A percentile compares a stretch with the other conserved stretches of the same genome.
phyloP scores from a whole-genome alignment of 2,113 vertebrate species.

The Megaceryle torquata region DNA sequence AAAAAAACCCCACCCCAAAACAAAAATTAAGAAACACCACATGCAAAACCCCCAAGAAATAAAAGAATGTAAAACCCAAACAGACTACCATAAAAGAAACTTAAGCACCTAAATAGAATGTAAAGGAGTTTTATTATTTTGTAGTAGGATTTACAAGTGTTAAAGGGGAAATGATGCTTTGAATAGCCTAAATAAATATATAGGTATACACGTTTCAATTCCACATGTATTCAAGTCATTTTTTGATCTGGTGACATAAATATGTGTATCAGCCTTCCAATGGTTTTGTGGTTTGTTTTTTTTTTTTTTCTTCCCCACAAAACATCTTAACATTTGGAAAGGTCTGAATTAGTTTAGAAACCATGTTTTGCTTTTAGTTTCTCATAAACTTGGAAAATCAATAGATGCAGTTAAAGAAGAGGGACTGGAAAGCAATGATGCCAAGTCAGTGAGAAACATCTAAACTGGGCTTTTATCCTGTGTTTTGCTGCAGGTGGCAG shows the following conservation, averaged over 20 bases:
- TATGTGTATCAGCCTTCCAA: rapidly evolving
- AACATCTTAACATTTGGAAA: neutral
- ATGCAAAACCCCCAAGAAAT: rapidly evolving
- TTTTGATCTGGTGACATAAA: neutral
- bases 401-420: neutral
- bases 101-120: neutral
- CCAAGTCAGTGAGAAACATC: neutral
- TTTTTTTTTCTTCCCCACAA: neutral
- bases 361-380: neutral
- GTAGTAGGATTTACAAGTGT: neutral
- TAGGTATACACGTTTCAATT: neutral
- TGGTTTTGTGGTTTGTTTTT: no score
- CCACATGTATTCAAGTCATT: neutral
- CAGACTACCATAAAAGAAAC: neutral
- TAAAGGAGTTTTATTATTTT: neutral
- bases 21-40: neutral
- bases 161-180: neutral
- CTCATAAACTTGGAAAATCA: neutral
- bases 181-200: neutral
- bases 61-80: neutral
- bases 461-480: neutral
- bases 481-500: slow-evolving; percentile 56
- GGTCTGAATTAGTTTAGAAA: neutral
- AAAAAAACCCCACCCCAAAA: neutral
- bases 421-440: neutral